These are phyloP conservation scores for Campopleginae sp. DNA, from an alignment of 2,888 invertebrate species.

Conservation along the genomic window DNA sequence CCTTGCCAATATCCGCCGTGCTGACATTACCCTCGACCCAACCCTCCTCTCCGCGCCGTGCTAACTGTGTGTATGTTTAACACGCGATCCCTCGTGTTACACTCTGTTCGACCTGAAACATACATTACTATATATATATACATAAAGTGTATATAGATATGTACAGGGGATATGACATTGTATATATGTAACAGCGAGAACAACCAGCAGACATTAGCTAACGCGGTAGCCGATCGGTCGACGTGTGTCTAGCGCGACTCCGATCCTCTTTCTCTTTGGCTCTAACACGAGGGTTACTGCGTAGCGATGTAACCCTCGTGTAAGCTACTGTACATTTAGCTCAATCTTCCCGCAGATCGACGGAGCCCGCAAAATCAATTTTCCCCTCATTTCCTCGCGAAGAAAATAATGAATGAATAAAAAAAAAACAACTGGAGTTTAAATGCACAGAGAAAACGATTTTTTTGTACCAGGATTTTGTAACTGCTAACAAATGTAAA, in stretches of 20 bases:
- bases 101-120: slow-evolving; percentile 75
- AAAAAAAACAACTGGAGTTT: too few relatives aligned
- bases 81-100: slow-evolving; percentile 82
- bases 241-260: slow-evolving; percentile 51
- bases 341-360: slow-evolving; percentile 20
- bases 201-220: slow-evolving; percentile 53
- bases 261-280: slow-evolving; percentile 29
- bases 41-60: slow-evolving; percentile 54
- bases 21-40: slow-evolving; percentile 70
- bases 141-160: neutral
- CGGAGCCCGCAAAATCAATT: slow-evolving; percentile 10
- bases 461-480: too few relatives aligned
- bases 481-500: too few relatives aligned
- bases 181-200: slow-evolving; percentile 38
- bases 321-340: slow-evolving; percentile 3
- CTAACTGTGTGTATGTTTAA: slow-evolving; percentile 81
- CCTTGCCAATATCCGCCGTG: slow-evolving; percentile 76
- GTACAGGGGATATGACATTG: slow-evolving; percentile 16
- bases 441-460: too few relatives aligned
- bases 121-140: slow-evolving; percentile 32
- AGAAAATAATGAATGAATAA: neutral
- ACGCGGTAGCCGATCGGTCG: slow-evolving; percentile 50
- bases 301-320: slow-evolving; percentile 27
- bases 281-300: slow-evolving; percentile 19
- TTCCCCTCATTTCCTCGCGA: neutral